Percentiles rank a stretch among this genome's conserved stretches.
Conservation (phyloP, 1,140 invertebrate genomes). For the Brachionus koreanus region DNA sequence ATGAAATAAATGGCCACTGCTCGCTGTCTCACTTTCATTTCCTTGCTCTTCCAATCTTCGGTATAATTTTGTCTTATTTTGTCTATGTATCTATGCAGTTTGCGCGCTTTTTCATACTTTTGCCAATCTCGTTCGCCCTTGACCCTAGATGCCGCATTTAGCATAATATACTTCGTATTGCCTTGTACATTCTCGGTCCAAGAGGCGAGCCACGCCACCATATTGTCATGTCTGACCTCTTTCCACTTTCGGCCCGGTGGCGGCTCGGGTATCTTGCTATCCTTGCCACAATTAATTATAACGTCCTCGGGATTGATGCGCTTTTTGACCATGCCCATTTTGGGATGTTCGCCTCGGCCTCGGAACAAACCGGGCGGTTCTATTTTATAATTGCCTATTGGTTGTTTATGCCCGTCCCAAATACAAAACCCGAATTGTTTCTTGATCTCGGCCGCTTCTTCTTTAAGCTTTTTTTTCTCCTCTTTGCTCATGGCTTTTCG, state of each 20-base stretch:
- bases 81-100: slow-evolving; percentile 68
- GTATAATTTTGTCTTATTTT: slow-evolving; percentile 79
- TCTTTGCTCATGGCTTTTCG: slow-evolving; percentile 78
- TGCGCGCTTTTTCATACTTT: slow-evolving; percentile 95
- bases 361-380: slow-evolving; percentile 93
- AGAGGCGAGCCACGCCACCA: slow-evolving; percentile 87
- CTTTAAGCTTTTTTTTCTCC: slow-evolving; percentile 81
- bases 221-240: slow-evolving; percentile 90
- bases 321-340: slow-evolving; percentile 94
- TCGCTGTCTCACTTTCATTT: slow-evolving; percentile 93
- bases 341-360: slow-evolving; percentile 96
- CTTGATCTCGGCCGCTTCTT: slow-evolving; percentile 79
- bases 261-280: slow-evolving; percentile 76
- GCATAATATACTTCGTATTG: slow-evolving; percentile 97
- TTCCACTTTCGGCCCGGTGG: slow-evolving; percentile 90
- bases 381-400: slow-evolving; percentile 97
- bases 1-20: slow-evolving; percentile 98
- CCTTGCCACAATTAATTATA: slow-evolving; percentile 93
- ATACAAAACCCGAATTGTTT: slow-evolving; percentile 92
- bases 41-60: slow-evolving; percentile 92
- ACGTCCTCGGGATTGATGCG: slow-evolving; percentile 89
- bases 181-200: slow-evolving; percentile 97
- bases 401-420: slow-evolving; percentile 96
- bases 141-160: slow-evolving; percentile 97
- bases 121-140: slow-evolving; percentile 99